Conservation (phyloP, 1,140 invertebrate species). For the Arctopsyche grandis region DNA sequence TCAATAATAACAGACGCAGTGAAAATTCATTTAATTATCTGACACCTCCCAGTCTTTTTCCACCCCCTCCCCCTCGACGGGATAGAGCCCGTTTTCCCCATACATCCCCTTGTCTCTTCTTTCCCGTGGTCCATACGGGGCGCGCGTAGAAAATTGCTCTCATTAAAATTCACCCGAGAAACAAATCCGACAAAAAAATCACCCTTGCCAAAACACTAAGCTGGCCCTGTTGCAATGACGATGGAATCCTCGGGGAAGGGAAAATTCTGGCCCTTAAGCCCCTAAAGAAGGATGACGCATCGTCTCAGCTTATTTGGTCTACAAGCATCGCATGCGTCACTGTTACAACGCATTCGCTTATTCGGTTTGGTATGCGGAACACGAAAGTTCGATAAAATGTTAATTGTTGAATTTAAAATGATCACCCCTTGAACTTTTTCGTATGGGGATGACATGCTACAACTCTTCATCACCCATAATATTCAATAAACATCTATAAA, state of each 20-base stretch:
- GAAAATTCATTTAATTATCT: constrained; percentile 49
- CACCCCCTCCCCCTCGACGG: background rate
- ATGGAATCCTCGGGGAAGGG: background rate
- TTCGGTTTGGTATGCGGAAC: too few species aligned
- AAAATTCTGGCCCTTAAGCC: constrained; percentile 8
- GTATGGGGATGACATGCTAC: too few species aligned
- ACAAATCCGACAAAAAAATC: constrained; percentile 45
- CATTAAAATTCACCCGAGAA: constrained; percentile 52
- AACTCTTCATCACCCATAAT: too few species aligned
- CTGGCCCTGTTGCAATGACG: constrained; percentile 12
- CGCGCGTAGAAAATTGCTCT: constrained; percentile 45
- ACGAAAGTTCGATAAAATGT: too few species aligned
- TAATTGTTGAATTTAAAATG: too few species aligned
- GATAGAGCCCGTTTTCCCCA: background rate
- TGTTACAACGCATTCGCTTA: background rate
- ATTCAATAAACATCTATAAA: too few species aligned
- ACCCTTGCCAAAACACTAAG: constrained; percentile 12
- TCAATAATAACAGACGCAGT: constrained; percentile 4
- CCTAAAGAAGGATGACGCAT: constrained; percentile 35
- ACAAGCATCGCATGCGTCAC: background rate
- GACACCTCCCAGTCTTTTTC: background rate
- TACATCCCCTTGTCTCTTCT: background rate
- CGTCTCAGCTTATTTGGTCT: constrained; percentile 22
- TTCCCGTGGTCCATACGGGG: too few species aligned
- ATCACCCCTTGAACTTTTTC: too few species aligned